Evolutionary conservation across 2,888 invertebrate genomes (phyloP), one percentile per base, ranked within the genome.

Genomic region (Torymus texanus): DNA sequence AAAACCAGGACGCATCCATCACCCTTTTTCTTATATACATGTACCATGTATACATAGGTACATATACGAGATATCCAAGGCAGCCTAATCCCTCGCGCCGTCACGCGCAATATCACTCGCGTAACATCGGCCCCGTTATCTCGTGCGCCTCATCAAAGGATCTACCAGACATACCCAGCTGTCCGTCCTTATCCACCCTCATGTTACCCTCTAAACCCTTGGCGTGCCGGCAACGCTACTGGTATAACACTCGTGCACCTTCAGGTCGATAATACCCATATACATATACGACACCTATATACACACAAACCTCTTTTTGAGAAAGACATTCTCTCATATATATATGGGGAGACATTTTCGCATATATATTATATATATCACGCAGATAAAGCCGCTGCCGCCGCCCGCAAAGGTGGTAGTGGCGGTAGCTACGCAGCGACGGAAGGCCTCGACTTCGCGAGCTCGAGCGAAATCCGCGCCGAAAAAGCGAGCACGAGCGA

Each of bases 321-420:
- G 53, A 53, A 66, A 62, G 55, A 53, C 63, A 62, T 41, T 11
- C 13, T 63, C 16, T 78, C 63, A 71, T 66, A 73, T 73, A 71
- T 66, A 73, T 73, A n/a, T 63, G 56, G 73, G 41, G 67, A 68
- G 73, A n/a, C n/a, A n/a, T n/a, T 78, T 73, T 72, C 62, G 65
- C 55, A 74, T 41, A 8, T 41, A 41, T 41, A 8, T 41, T 41
- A 8, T 41, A 41, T 41, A 41, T 41, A 41, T 86, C 84, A 83
- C 85, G 83, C 85, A 88, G 88, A 87, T 88, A 82, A 83, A 77
- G 73, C 85, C 85, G 85, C 83, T 84, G 56, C 83, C 83, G 84
- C 84, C 85, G 85, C 82, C 86, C 76, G 75, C 81, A 83, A 88
- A 84, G 84, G 41, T 41, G 41, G 82, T 83, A 82, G 84, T 83